Percentiles rank a stretch among this genome's conserved stretches.
Evolutionary conservation across 2,113 vertebrate genomes (phyloP).

Genomic region (Jacana jacana): DNA sequence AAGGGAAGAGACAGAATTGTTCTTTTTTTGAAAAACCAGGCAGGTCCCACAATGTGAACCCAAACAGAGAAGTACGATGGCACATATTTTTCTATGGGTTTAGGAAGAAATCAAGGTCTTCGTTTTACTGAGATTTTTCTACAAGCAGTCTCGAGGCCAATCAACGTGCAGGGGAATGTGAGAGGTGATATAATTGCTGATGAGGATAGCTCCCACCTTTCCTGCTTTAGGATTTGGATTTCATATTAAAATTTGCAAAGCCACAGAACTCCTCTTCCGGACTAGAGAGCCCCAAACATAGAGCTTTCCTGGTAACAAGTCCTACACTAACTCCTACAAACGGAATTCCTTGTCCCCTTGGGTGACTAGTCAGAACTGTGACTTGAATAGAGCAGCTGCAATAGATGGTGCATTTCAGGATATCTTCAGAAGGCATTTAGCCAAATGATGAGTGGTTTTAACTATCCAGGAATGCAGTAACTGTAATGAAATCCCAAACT

Average conservation of each 20-base stretch:
- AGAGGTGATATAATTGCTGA: background rate
- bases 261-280: background rate
- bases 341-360: slow-evolving; percentile 52
- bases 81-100: background rate
- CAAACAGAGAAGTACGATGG: background rate
- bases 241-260: slow-evolving; percentile 30
- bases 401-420: slow-evolving; percentile 37
- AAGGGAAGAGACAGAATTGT: background rate
- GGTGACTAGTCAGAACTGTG: slow-evolving; percentile 53
- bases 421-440: slow-evolving; percentile 41
- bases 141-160: background rate
- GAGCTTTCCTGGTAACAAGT: slow-evolving; percentile 43
- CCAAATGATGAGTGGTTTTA: slow-evolving; percentile 43
- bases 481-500: slow-evolving; percentile 28
- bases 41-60: background rate
- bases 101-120: background rate
- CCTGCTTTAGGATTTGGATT: background rate
- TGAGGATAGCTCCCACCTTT: slow-evolving; percentile 11
- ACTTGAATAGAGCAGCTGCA: slow-evolving; percentile 60
- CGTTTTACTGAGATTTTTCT: background rate
- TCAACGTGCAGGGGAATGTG: background rate
- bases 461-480: slow-evolving; percentile 31
- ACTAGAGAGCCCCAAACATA: background rate
- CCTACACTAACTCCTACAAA: slow-evolving; percentile 47
- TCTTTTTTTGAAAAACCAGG: background rate